phyloP scores from a whole-genome alignment of 1,140 invertebrate species.

The Belonocnema kinseyi region DNA sequence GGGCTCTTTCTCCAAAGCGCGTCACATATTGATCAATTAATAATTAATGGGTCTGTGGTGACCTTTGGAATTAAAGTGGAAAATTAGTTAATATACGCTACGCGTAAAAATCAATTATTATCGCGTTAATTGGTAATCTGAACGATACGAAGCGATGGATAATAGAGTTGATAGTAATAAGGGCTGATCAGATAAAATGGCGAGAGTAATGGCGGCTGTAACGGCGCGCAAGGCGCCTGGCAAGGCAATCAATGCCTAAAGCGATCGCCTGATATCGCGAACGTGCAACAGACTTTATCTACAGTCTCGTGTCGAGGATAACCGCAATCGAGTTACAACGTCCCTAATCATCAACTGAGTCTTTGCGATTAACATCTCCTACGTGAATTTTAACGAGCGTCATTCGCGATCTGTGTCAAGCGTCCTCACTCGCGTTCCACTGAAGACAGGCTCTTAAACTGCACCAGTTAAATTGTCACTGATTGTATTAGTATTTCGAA shows the following conservation, averaged over 20 bases:
- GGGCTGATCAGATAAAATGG: conserved; percentile 55
- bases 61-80: background rate
- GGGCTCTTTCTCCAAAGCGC: no score
- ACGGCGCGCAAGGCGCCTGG: conserved; percentile 47
- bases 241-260: conserved; percentile 55
- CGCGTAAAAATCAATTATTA: conserved; percentile 55
- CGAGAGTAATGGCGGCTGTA: conserved; percentile 50
- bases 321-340: conserved; percentile 43
- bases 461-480: no score
- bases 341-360: conserved; percentile 3
- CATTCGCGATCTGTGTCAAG: no score
- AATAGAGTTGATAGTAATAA: conserved; percentile 56
- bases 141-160: conserved; percentile 55
- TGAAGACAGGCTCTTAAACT: no score
- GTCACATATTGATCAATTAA: no score
- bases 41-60: no score
- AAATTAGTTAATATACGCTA: background rate
- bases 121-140: conserved; percentile 55
- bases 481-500: no score
- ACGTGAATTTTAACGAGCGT: background rate
- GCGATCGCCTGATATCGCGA: conserved; percentile 49
- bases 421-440: no score
- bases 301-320: conserved; percentile 42
- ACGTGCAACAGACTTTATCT: conserved; percentile 51
- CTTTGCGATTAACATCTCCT: conserved; percentile 36